These are phyloP conservation scores for Beroe ovata DNA, from an alignment of 37 sponge, comb jelly and placozoan genomes.

Conservation along the genomic window DNA sequence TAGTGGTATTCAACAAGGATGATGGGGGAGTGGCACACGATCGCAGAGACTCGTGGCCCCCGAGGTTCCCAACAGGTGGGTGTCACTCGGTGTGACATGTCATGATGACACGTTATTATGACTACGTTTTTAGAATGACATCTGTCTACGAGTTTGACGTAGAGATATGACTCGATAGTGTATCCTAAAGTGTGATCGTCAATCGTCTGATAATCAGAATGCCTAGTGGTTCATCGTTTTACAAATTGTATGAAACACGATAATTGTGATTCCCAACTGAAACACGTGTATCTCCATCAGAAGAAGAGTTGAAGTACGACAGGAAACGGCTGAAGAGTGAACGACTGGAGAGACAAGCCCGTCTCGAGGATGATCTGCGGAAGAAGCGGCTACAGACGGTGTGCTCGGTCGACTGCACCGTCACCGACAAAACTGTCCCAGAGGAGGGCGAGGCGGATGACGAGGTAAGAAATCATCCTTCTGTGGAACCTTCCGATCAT, in stretches of 20 bases:
- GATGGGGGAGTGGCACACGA: constrained; percentile 10
- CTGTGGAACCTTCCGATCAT: no score
- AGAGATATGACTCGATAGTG: no score
- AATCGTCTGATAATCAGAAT: no score
- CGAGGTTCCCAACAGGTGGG: constrained; percentile 42
- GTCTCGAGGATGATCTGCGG: neutral
- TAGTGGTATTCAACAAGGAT: constrained; percentile 34
- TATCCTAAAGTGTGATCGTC: no score
- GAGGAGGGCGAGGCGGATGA: neutral
- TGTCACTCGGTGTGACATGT: no score
- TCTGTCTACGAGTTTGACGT: no score
- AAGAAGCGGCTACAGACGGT: constrained; percentile 1
- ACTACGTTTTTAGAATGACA: no score
- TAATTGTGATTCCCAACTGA: no score
- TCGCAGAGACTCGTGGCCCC: constrained; percentile 20
- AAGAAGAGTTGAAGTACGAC: constrained; percentile 51
- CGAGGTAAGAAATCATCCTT: neutral
- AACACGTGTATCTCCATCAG: no score
- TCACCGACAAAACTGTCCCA: neutral
- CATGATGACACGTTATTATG: no score
- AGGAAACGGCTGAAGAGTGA: constrained; percentile 1
- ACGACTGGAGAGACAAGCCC: neutral
- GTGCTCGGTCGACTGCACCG: neutral
- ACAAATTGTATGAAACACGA: no score
- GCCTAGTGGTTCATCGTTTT: no score